Conservation (phyloP, 2,797 vertebrate species). For the Lacerta bilineata region DNA sequence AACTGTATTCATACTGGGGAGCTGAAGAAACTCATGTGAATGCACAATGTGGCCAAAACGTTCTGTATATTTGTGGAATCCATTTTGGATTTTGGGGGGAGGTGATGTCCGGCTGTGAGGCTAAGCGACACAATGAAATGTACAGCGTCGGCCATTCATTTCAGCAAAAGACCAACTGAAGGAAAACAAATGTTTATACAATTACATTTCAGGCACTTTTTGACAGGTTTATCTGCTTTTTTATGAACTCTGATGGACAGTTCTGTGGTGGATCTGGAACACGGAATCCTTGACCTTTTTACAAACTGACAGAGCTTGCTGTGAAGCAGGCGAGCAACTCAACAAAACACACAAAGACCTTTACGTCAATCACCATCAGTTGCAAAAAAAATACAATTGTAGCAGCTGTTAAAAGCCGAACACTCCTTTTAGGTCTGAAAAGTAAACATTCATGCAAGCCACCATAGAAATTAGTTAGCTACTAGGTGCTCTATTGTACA, state of each 20-base stretch:
- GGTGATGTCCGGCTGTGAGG: background rate
- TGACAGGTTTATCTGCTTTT: conserved; percentile 42
- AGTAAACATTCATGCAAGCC: background rate
- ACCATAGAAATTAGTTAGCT: background rate
- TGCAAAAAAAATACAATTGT: conserved; percentile 6
- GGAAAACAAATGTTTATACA: conserved; percentile 36
- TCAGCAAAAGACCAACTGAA: conserved; percentile 9
- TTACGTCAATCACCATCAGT: conserved; percentile 21
- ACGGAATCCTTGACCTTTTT: conserved; percentile 43
- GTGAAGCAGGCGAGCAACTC: conserved; percentile 40
- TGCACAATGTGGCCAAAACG: background rate
- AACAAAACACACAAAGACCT: background rate
- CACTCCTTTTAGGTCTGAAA: background rate
- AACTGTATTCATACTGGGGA: background rate
- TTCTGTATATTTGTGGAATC: background rate
- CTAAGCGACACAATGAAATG: background rate
- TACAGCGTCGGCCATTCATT: background rate
- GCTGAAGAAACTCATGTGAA: background rate
- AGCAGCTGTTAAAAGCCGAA: background rate
- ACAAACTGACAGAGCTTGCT: conserved; percentile 3
- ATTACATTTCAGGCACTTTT: conserved; percentile 46
- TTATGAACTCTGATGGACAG: conserved; percentile 33
- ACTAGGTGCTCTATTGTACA: background rate
- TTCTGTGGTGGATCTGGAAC: background rate
- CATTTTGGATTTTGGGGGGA: background rate